These are phyloP conservation scores for Microcebus griseorufus DNA, from an alignment of 2,113 vertebrate genomes.

Conservation along the genomic window DNA sequence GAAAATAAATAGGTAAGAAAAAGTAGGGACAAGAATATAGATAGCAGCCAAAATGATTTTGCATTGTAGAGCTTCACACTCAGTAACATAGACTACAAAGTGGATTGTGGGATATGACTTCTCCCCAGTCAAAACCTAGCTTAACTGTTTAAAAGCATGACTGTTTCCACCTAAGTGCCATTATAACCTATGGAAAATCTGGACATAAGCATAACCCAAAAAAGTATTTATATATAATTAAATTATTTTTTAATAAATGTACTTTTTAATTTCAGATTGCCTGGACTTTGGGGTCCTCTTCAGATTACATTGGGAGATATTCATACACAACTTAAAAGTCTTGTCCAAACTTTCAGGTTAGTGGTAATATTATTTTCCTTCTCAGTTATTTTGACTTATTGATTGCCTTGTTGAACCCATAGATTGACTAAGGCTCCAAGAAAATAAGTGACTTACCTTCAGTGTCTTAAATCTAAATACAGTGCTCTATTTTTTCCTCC, in stretches of 20 bases:
- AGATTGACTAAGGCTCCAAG: background rate
- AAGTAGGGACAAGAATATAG: background rate
- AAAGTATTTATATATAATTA: background rate
- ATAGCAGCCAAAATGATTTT: background rate
- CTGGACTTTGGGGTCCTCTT: conserved; percentile 89
- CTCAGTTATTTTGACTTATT: conserved; percentile 36
- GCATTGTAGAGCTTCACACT: background rate
- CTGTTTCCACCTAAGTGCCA: background rate
- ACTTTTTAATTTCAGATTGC: conserved; percentile 87
- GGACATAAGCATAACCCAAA: background rate
- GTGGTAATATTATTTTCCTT: conserved; percentile 64
- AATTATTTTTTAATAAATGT: conserved; percentile 17
- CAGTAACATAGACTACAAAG: background rate
- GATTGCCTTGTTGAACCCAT: background rate
- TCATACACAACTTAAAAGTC: conserved; percentile 90
- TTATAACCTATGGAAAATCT: background rate
- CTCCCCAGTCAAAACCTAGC: background rate
- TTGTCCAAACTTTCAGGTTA: conserved; percentile 95
- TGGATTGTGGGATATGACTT: background rate
- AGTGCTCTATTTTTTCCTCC: background rate
- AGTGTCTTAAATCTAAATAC: background rate
- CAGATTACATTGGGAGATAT: conserved; percentile 89
- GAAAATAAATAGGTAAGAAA: conserved; percentile 48
- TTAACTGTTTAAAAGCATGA: background rate
- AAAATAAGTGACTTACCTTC: background rate